Evolutionary conservation across 2,797 vertebrate genomes (phyloP).

Genomic region (Myiothlypis coronata): DNA sequence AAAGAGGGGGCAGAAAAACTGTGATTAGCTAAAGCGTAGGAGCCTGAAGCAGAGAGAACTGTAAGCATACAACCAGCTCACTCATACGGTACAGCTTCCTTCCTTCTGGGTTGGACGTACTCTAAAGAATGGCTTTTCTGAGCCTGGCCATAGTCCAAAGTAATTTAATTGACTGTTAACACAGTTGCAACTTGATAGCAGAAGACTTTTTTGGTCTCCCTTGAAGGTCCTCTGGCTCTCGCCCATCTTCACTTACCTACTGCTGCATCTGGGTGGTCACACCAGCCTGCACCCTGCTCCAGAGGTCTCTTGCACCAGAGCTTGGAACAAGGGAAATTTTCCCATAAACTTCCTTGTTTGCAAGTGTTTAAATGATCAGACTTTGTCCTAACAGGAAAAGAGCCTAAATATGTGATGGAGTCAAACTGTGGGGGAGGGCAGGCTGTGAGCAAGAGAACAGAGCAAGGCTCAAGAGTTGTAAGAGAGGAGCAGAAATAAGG

Average conservation of each 20-base stretch:
- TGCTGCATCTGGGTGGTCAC: not conserved
- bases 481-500: not conserved
- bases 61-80: not conserved
- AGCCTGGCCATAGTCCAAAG: not conserved
- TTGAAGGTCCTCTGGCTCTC: not conserved
- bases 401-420: not conserved
- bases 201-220: not conserved
- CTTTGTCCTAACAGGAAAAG: not conserved
- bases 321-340: not conserved
- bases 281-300: not conserved
- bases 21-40: not conserved
- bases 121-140: not conserved
- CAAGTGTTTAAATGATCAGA: rapidly evolving
- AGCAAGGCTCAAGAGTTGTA: not conserved
- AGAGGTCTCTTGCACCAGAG: not conserved
- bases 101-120: not conserved
- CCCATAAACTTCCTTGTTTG: not conserved
- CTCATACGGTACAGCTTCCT: not conserved
- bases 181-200: not conserved
- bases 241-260: not conserved
- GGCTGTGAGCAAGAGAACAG: not conserved
- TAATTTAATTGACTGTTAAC: not conserved
- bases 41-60: not conserved
- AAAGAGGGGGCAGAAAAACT: not conserved
- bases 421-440: rapidly evolving